Evolutionary conservation across 2,797 vertebrate species (phyloP).

Genomic region (Labroides dimidiatus): DNA sequence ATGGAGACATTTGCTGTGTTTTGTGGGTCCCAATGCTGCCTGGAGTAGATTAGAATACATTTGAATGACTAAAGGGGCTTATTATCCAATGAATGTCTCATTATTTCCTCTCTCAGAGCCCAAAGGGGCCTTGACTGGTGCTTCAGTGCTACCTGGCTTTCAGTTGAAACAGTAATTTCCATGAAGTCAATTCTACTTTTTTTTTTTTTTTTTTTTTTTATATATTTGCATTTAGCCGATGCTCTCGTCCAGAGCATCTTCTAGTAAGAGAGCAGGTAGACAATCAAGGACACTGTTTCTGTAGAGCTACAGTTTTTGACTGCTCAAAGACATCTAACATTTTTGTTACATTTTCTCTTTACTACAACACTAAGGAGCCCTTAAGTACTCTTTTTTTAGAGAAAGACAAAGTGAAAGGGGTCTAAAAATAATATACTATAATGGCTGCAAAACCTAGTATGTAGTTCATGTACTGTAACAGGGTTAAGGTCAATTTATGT

Average conservation of each 20-base stretch:
- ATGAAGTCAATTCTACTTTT: constrained; percentile 32
- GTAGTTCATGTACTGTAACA: neutral
- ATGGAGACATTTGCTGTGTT: constrained; percentile 35
- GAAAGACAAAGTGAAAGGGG: neutral
- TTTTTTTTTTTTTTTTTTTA: constrained; percentile 31
- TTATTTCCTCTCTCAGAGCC: constrained; percentile 45
- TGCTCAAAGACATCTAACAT: constrained; percentile 8
- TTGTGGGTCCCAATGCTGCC: constrained; percentile 37
- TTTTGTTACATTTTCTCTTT: constrained; percentile 15
- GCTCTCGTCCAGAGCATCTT: constrained; percentile 13
- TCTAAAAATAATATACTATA: neutral
- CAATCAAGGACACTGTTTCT: constrained; percentile 28
- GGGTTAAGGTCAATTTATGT: neutral
- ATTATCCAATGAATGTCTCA: constrained; percentile 57
- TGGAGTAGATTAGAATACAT: constrained; percentile 44
- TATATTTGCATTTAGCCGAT: constrained; percentile 24
- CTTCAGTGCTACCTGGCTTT: constrained; percentile 39
- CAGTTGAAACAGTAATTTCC: constrained; percentile 45
- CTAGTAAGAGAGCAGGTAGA: constrained; percentile 22
- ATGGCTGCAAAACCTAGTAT: neutral
- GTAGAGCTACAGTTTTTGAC: constrained; percentile 13
- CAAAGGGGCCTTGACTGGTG: constrained; percentile 30
- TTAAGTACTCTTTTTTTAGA: neutral
- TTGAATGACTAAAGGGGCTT: constrained; percentile 51
- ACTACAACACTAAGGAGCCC: neutral